Base-by-base conservation (phyloP, 2,113 vertebrate genomes). In the Coracopsis vasa region DNA sequence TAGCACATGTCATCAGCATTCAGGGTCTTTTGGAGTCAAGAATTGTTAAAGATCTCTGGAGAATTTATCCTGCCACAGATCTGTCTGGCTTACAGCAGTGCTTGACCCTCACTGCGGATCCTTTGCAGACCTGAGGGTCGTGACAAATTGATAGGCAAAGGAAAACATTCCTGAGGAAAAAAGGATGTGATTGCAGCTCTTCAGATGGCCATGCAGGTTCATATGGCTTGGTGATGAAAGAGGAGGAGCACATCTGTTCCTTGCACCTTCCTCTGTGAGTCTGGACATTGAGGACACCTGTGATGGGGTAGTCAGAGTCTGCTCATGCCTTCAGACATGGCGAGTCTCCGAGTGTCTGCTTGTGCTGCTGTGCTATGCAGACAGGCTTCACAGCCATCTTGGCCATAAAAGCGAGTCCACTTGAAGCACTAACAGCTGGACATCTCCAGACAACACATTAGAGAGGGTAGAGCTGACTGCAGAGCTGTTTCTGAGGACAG, bases 1-100 rank as follows among this genome's bases (percentile, higher is more conserved):
- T 65, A 65, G 48, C 24, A 45, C 17, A 17, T 69, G 64, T 89
- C 72, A 84, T 70, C 75, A 78, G 72, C 16, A 28, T 60, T 78
- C 80, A 74, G 65, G 54, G 23, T 27, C 60, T 94, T 95, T 86
- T 80, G 75, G 80, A 92, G 39, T 28, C 0, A 9, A 70, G 83
- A 78, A 45, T 90, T 78, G 33, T 86, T 78, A 74, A 64, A 80
- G 83, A 47, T 67, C 88, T 92, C 80, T 62, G 75, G 82, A 80
- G 69, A 80, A 73, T 90, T 88, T 45, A 15, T 92, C 25, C 80
- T 92, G 60, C 53, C 77, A 50, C 54, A 27, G 69, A 74, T 61
- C 41, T 90, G 86, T 69, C 79, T 86, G 9, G 37, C 1, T 2
- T 27, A 45, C 13, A 71, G 16, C 69, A 74, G 71, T 8, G 47